Evolutionary conservation across 1,140 invertebrate genomes (phyloP).

Genomic region (Diploscapter pachys): DNA sequence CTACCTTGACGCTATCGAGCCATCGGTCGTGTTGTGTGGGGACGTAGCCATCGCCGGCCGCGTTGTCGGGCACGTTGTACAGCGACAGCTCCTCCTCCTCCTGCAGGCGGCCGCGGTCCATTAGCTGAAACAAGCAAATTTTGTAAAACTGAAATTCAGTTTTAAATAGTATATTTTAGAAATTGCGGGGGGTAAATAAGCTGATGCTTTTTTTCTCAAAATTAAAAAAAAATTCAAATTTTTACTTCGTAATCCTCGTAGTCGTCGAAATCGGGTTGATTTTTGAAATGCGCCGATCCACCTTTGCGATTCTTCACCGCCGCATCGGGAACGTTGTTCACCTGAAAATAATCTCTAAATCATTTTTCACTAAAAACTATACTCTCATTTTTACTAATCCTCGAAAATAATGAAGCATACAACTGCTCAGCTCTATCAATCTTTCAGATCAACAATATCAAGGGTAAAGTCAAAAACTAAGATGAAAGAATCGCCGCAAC

Average conservation of each 20-base stretch:
- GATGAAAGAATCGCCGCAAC: no score
- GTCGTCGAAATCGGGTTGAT: constrained; percentile 21
- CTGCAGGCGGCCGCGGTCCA: constrained; percentile 38
- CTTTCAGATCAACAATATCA: no score
- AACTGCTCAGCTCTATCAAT: no score
- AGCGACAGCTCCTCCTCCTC: constrained; percentile 37
- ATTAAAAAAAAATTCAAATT: background rate
- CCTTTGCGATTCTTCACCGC: constrained; percentile 5
- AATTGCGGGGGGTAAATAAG: background rate
- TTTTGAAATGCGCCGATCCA: constrained; percentile 9
- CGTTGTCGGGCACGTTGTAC: constrained; percentile 33
- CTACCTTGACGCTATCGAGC: constrained; percentile 36
- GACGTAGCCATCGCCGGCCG: constrained; percentile 31
- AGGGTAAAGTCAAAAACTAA: no score
- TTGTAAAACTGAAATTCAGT: background rate
- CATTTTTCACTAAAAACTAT: background rate
- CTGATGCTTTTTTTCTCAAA: background rate
- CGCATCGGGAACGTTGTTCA: constrained; percentile 33
- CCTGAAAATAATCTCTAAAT: constrained; percentile 16
- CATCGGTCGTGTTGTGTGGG: constrained; percentile 31
- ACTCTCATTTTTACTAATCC: background rate
- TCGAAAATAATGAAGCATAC: background rate
- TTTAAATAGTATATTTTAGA: no score
- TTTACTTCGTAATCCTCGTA: constrained; percentile 35
- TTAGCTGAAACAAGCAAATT: constrained; percentile 12